Percentiles rank a stretch among this genome's conserved stretches.
Evolutionary conservation across 1,140 invertebrate genomes (phyloP).

Genomic region (Pseudobourletiella spinata): DNA sequence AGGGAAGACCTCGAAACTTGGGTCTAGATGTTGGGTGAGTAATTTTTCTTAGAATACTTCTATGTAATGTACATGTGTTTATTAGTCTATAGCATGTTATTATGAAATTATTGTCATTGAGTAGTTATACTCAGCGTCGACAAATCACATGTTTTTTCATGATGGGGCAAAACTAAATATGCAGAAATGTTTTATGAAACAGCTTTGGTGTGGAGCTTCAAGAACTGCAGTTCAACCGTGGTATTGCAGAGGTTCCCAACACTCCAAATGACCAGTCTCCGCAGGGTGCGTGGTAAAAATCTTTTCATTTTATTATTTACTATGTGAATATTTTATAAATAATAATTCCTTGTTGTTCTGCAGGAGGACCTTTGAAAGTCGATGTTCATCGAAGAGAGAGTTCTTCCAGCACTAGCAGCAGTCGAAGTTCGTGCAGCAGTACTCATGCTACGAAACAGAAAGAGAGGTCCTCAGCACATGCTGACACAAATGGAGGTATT

Average conservation of each 20-base stretch:
- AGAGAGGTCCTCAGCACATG: too few relatives aligned
- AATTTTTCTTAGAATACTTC: neutral
- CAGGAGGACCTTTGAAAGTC: slow-evolving; percentile 68
- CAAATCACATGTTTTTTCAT: too few relatives aligned
- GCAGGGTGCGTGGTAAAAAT: neutral
- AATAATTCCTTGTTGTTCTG: slow-evolving; percentile 5
- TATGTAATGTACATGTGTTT: neutral
- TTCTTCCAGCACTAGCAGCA: slow-evolving; percentile 60
- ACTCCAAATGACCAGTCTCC: neutral
- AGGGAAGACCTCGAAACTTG: slow-evolving; percentile 15
- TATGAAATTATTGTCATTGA: too few relatives aligned
- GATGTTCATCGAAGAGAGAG: slow-evolving; percentile 86
- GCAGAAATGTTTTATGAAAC: neutral
- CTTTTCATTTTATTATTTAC: neutral
- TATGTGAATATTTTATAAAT: neutral
- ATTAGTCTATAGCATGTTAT: too few relatives aligned
- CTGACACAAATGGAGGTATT: too few relatives aligned
- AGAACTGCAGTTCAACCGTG: slow-evolving; percentile 12
- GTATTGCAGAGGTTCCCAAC: neutral
- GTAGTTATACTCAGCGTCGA: too few relatives aligned
- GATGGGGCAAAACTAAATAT: too few relatives aligned
- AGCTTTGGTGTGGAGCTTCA: slow-evolving; percentile 32
- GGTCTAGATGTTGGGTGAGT: slow-evolving; percentile 14
- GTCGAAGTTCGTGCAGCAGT: neutral
- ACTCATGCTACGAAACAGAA: neutral